These are phyloP conservation scores for Melikaiella ostensackeni DNA, from an alignment of 2,888 invertebrate genomes.

Conservation along the genomic window DNA sequence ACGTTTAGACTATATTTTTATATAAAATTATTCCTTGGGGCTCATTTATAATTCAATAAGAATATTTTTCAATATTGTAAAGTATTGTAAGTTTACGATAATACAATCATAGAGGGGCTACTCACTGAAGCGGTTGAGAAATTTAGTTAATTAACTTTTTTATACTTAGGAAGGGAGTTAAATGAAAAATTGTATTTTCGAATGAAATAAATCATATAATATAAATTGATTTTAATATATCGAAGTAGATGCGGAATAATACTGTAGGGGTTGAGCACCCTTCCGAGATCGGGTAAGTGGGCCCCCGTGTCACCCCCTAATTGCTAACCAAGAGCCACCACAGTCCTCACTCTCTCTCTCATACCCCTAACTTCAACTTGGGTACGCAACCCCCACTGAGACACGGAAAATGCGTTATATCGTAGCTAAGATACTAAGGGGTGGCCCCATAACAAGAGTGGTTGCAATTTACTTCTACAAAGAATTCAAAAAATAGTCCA, in stretches of 20 bases:
- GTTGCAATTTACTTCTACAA: neutral
- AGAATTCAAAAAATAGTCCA: neutral
- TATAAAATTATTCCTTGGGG: neutral
- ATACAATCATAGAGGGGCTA: too few relatives aligned
- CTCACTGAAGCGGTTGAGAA: too few relatives aligned
- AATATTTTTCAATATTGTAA: neutral
- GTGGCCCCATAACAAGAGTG: constrained; percentile 40
- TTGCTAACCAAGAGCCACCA: constrained; percentile 68
- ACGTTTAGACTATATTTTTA: neutral
- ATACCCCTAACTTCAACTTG: constrained; percentile 49
- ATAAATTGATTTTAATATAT: neutral
- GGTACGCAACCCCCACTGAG: constrained; percentile 57
- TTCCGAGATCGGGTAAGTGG: constrained; percentile 66
- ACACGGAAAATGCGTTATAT: constrained; percentile 66
- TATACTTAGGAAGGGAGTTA: too few relatives aligned
- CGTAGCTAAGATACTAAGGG: constrained; percentile 46
- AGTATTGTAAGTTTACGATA: too few relatives aligned
- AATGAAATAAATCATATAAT: too few relatives aligned
- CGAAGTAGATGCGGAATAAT: neutral
- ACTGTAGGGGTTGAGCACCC: constrained; percentile 59
- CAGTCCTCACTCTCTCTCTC: constrained; percentile 54
- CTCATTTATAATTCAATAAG: neutral
- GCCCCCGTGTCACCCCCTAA: constrained; percentile 68
- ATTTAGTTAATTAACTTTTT: too few relatives aligned
- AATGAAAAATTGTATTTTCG: too few relatives aligned